Evolutionary conservation across 2,797 vertebrate genomes (phyloP).

Genomic region (Anguilla megastoma): DNA sequence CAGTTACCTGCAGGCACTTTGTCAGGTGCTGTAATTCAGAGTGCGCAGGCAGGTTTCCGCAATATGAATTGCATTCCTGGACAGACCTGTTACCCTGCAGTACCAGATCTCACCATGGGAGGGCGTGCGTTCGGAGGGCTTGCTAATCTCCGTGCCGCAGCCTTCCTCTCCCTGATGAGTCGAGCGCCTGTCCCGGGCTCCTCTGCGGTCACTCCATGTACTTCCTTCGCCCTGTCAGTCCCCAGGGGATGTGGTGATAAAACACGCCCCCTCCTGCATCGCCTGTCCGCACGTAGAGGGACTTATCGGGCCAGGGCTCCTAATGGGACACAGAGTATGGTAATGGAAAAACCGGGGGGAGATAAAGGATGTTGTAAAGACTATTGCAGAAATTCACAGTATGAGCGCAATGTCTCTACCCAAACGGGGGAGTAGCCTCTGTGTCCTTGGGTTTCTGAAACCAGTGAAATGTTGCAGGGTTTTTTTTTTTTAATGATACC

Average conservation of each 20-base stretch:
- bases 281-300: conserved; percentile 28
- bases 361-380: conserved; percentile 52
- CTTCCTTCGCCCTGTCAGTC: conserved; percentile 36
- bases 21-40: background rate
- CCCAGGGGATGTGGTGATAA: conserved; percentile 26
- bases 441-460: background rate
- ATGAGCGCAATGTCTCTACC: conserved; percentile 42
- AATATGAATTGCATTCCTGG: background rate
- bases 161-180: conserved; percentile 41
- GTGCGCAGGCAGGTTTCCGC: background rate
- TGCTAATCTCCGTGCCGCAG: conserved; percentile 32
- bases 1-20: background rate
- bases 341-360: conserved; percentile 50
- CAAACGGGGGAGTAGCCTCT: background rate
- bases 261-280: conserved; percentile 21
- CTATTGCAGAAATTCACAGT: conserved; percentile 37
- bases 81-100: conserved; percentile 35
- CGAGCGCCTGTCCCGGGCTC: conserved; percentile 43
- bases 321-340: conserved; percentile 50
- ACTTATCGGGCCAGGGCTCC: conserved; percentile 38
- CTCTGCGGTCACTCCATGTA: conserved; percentile 51
- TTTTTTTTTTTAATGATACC: background rate
- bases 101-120: conserved; percentile 50
- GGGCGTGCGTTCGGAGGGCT: conserved; percentile 35
- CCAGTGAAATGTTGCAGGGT: background rate